Base-by-base conservation (phyloP, 2,888 invertebrate genomes). In the Heliconius ethilla region DNA sequence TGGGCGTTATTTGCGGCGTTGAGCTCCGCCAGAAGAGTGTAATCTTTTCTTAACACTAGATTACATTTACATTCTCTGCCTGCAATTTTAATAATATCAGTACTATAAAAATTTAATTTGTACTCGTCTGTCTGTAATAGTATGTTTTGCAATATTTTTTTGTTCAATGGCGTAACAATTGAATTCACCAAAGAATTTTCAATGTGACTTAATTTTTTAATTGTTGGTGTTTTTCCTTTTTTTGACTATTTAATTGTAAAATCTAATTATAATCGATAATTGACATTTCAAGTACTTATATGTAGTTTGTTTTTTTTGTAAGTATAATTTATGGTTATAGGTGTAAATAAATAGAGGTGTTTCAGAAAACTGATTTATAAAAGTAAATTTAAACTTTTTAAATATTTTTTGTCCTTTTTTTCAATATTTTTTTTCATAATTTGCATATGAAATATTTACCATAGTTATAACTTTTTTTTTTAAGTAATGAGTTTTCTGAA, bases 271-370 rank as follows among this genome's bases (percentile, higher is more conserved):
- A 59, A 59, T 72, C 37, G 72, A 25, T 72, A n/a, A 33, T 59
- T 59, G 59, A 72, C 59, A 29, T 72, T 72, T 55, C 29, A 72
- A 22, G 70, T 72, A 72, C 33, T 72, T 72, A 69, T 37, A n/a
- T 55, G 33, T 55, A 55, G 33, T 18, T 72, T 69, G 67, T 69
- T 45, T 69, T 69, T 72, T 72, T 59, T 72, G n/a, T 72, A 72
- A 59, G 72, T 59, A 37, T 59, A 25, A 55, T 55, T 59, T 72
- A 45, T 69, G 25, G 55, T 72, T 25, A 9, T 72, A 59, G 59
- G 3, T 72, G 72, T 72, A 72, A 25, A 72, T 72, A 72, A 37
- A 59, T 59, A 59, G n/a, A 25, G 1, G 13, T 72, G 25, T 59
- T 59, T 33, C 33, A 59, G 59, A 72, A 72, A 37, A 59, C 59